These are phyloP conservation scores for Sphaerophoria rueppellii DNA, from an alignment of 2,888 invertebrate genomes.

Conservation along the genomic window DNA sequence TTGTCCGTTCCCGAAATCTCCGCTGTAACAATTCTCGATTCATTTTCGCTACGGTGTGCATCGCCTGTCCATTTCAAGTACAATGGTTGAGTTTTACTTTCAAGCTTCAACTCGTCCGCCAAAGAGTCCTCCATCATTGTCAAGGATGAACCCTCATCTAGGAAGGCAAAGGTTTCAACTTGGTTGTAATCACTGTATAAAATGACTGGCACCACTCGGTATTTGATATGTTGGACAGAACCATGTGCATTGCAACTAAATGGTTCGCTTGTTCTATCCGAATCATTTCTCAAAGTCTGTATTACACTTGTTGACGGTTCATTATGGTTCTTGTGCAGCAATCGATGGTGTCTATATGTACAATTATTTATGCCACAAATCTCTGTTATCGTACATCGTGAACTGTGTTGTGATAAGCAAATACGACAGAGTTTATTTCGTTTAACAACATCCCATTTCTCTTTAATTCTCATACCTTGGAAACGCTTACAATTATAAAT, in stretches of 20 bases:
- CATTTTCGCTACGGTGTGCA: not conserved
- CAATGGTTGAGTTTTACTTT: not conserved
- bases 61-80: not conserved
- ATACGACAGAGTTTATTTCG: not conserved
- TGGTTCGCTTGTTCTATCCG: too few relatives aligned
- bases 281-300: too few relatives aligned
- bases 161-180: conserved; percentile 18
- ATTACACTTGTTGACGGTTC: not conserved
- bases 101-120: conserved; percentile 1
- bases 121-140: conserved; percentile 9
- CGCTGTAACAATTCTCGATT: conserved; percentile 2
- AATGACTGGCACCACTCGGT: conserved; percentile 16
- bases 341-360: not conserved
- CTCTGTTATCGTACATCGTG: not conserved
- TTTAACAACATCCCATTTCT: conserved; percentile 14
- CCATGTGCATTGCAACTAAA: not conserved
- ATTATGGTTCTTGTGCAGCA: not conserved
- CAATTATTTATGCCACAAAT: conserved; percentile 22
- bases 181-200: conserved; percentile 10
- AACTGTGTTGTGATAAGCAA: not conserved
- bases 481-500: too few relatives aligned
- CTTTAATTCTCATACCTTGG: conserved; percentile 8
- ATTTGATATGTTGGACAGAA: not conserved
- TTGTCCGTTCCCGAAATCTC: conserved; percentile 3
- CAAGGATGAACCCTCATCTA: conserved; percentile 4